Evolutionary conservation across 2,113 vertebrate genomes (phyloP).

Genomic region (Tenrec ecaudatus): DNA sequence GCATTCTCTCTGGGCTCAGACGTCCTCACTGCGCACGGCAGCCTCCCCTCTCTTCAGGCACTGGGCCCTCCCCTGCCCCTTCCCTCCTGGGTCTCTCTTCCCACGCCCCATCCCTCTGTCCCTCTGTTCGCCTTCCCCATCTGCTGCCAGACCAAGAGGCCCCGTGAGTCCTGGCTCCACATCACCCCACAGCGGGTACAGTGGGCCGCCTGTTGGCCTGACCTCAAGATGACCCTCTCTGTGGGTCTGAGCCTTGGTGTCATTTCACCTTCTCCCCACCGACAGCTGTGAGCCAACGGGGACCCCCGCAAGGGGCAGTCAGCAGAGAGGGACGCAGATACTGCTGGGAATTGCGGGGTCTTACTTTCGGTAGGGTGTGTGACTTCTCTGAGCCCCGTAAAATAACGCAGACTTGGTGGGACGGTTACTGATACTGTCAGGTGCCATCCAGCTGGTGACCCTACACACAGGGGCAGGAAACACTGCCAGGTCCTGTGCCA

Average conservation of each 20-base stretch:
- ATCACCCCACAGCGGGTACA: conserved; percentile 79
- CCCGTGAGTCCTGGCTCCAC: conserved; percentile 48
- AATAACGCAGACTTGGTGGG: background rate
- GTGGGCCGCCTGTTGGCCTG: conserved; percentile 72
- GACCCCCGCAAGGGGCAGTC: conserved; percentile 16
- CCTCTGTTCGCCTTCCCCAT: conserved; percentile 24
- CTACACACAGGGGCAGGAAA: no score
- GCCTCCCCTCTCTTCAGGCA: background rate
- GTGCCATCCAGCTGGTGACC: no score
- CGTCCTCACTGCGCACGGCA: conserved; percentile 55
- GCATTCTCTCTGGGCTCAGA: conserved; percentile 82
- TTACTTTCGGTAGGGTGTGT: background rate
- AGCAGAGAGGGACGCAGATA: background rate
- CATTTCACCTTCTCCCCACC: conserved; percentile 43
- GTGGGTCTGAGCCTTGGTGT: background rate
- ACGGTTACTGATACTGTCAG: background rate
- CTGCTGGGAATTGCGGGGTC: conserved; percentile 9
- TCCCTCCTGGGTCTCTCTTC: conserved; percentile 7
- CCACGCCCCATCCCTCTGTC: fast-evolving
- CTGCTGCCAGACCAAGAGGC: conserved; percentile 16
- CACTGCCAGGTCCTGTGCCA: no score
- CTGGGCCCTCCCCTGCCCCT: background rate
- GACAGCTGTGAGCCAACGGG: conserved; percentile 48
- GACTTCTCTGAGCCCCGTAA: conserved; percentile 19
- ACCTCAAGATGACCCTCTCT: conserved; percentile 75